These are phyloP conservation scores for Mixornis gularis DNA, from an alignment of 2,113 vertebrate species.

Conservation along the genomic window DNA sequence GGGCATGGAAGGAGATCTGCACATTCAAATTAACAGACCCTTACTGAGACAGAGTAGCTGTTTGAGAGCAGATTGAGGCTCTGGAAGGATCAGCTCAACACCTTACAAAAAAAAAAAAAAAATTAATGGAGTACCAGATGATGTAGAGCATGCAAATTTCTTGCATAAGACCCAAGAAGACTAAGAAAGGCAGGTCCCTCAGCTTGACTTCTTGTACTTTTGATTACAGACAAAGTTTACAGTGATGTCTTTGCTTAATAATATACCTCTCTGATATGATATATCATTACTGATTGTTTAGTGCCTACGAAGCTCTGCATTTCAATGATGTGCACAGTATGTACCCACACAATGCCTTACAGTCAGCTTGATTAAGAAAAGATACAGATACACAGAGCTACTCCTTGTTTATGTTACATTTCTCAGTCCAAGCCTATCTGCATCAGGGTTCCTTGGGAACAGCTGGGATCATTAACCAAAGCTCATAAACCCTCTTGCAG, in stretches of 20 bases:
- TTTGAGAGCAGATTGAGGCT: neutral
- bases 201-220: neutral
- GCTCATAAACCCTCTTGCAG: neutral
- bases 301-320: neutral
- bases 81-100: neutral
- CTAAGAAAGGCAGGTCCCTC: neutral
- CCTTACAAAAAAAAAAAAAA: neutral
- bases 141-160: neutral
- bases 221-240: neutral
- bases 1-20: neutral
- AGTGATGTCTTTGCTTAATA: neutral
- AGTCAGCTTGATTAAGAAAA: neutral
- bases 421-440: neutral
- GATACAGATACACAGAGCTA: neutral
- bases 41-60: neutral
- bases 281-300: neutral
- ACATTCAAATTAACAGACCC: neutral
- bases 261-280: neutral
- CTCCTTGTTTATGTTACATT: neutral
- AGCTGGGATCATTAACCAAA: constrained; percentile 32
- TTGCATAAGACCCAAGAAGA: neutral
- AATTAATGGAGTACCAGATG: neutral
- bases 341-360: neutral
- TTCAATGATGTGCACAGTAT: neutral
- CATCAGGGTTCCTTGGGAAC: neutral